Conservation (phyloP, 2,797 vertebrate species). For the Gymnothorax reevesii region DNA sequence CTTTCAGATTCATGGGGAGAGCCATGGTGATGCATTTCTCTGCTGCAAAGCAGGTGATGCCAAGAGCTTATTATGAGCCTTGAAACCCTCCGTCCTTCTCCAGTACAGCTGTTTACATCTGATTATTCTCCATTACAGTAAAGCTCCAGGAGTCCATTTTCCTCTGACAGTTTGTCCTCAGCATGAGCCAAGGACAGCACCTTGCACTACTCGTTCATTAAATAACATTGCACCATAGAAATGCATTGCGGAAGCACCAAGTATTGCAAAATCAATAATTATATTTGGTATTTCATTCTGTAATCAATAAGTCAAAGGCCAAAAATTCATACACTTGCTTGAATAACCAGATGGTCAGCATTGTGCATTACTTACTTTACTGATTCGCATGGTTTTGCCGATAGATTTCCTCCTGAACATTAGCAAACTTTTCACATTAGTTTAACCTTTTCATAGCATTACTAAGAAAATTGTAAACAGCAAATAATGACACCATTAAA, state of each 20-base stretch:
- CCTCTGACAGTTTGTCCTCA: not conserved
- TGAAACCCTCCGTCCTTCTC: not conserved
- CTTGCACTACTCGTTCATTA: not conserved
- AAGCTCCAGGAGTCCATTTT: not conserved
- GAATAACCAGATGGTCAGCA: not conserved
- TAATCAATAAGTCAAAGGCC: not conserved
- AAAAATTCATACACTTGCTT: not conserved
- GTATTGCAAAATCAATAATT: conserved; percentile 7
- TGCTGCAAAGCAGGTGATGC: conserved; percentile 1
- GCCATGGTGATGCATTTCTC: not conserved
- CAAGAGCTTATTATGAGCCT: conserved; percentile 12
- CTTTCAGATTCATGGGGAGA: not conserved
- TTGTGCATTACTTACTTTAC: not conserved
- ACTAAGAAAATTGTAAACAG: not conserved
- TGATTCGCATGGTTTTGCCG: not conserved
- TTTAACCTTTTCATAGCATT: not conserved
- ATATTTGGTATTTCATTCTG: not conserved
- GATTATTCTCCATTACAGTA: not conserved
- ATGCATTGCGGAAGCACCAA: not conserved
- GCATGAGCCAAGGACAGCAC: not conserved
- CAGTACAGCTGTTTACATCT: not conserved
- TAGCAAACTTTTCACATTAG: not conserved
- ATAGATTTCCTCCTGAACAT: not conserved
- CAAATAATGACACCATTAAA: too few relatives aligned
- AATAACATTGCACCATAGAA: not conserved